phyloP scores from a whole-genome alignment of 2,797 vertebrate species.

The Moxostoma hubbsi region DNA sequence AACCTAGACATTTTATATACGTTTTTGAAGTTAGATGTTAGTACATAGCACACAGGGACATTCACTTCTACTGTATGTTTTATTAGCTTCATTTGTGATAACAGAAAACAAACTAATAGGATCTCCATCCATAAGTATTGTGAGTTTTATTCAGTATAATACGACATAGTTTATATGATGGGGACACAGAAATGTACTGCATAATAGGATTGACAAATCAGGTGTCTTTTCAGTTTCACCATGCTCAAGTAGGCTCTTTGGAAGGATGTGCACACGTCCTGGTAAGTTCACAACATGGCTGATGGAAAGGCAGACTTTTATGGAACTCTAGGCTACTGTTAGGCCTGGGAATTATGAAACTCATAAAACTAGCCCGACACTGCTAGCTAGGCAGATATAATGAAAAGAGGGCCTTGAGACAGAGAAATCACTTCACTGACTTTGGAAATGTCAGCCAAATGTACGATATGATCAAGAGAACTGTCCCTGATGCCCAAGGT shows the following conservation, averaged over 20 bases:
- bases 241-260: neutral
- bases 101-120: too few species aligned
- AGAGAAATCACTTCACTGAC: slow-evolving; percentile 47
- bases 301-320: slow-evolving; percentile 50
- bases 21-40: too few species aligned
- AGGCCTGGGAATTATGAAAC: slow-evolving; percentile 57
- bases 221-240: slow-evolving; percentile 3
- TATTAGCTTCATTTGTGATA: too few species aligned
- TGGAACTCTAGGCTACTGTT: slow-evolving; percentile 40
- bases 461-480: slow-evolving; percentile 50
- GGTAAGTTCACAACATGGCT: neutral
- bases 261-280: slow-evolving; percentile 15
- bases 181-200: too few species aligned
- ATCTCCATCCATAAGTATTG: too few species aligned
- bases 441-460: slow-evolving; percentile 58
- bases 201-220: neutral
- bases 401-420: slow-evolving; percentile 59
- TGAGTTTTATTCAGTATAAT: too few species aligned
- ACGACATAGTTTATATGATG: too few species aligned
- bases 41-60: too few species aligned
- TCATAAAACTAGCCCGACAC: slow-evolving; percentile 54
- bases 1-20: too few species aligned
- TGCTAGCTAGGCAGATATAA: slow-evolving; percentile 41
- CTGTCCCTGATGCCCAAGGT: slow-evolving; percentile 12
- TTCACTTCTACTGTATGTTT: too few species aligned